Evolutionary conservation across 2,888 invertebrate genomes (phyloP).

Genomic region (Actias luna): DNA sequence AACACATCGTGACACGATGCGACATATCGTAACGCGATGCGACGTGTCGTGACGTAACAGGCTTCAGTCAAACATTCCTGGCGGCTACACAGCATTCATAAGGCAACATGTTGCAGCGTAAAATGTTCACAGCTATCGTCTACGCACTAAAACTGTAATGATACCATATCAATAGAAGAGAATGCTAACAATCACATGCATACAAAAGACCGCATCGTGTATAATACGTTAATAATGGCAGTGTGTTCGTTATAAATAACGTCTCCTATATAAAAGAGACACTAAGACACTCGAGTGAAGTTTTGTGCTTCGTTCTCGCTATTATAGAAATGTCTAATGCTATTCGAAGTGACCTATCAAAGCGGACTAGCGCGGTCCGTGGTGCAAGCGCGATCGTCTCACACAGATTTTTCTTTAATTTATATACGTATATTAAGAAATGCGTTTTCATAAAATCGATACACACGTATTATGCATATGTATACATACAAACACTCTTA

Average conservation of each 20-base stretch:
- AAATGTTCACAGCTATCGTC: constrained; percentile 34
- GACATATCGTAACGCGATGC: constrained; percentile 15
- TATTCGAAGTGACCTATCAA: constrained; percentile 55
- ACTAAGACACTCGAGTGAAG: constrained; percentile 69
- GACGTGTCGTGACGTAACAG: background rate
- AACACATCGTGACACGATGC: background rate
- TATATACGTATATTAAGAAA: constrained; percentile 76
- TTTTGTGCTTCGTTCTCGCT: constrained; percentile 68
- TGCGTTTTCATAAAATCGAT: constrained; percentile 72
- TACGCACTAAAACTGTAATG: constrained; percentile 28
- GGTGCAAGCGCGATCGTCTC: constrained; percentile 73
- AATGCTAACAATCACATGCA: constrained; percentile 49
- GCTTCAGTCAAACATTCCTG: constrained; percentile 25
- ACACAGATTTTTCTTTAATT: constrained; percentile 43
- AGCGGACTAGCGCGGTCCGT: constrained; percentile 73
- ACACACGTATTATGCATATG: constrained; percentile 67
- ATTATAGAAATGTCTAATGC: constrained; percentile 62
- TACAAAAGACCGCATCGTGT: constrained; percentile 58
- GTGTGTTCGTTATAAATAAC: constrained; percentile 67
- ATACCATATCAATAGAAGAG: constrained; percentile 40
- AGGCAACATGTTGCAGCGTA: constrained; percentile 69
- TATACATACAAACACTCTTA: constrained; percentile 55
- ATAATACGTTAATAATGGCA: constrained; percentile 71
- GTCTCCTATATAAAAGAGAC: constrained; percentile 48
- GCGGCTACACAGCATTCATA: constrained; percentile 51